Percentiles rank a stretch among this genome's conserved stretches.
These are phyloP conservation scores for Plagodis dolabraria DNA, from an alignment of 2,888 invertebrate species.

Conservation along the genomic window DNA sequence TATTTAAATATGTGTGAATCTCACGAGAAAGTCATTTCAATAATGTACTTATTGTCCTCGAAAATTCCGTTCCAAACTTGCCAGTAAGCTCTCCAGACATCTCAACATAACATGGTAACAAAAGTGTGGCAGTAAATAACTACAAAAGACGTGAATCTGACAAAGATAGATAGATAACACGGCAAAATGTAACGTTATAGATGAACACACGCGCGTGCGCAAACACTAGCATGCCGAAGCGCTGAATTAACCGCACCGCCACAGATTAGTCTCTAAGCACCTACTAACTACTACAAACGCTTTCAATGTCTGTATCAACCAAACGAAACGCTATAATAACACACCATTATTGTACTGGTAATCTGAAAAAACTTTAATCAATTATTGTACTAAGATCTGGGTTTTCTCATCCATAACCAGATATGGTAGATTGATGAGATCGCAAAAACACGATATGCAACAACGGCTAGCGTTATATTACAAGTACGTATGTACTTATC, in stretches of 20 bases:
- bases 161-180: too few relatives aligned
- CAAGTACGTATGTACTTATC: background rate
- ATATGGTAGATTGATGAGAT: conserved; percentile 28
- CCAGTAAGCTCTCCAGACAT: too few relatives aligned
- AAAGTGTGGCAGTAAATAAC: too few relatives aligned
- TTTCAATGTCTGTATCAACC: conserved; percentile 42
- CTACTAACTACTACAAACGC: conserved; percentile 23
- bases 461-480: background rate
- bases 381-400: conserved; percentile 21
- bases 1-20: too few relatives aligned
- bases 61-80: too few relatives aligned
- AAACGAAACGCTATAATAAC: conserved; percentile 38
- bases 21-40: too few relatives aligned
- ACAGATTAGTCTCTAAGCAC: too few relatives aligned
- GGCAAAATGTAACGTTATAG: conserved; percentile 39
- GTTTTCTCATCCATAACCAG: conserved; percentile 24
- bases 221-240: conserved; percentile 37
- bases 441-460: conserved; percentile 18
- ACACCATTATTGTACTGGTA: conserved; percentile 36
- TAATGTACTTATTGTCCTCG: too few relatives aligned
- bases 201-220: conserved; percentile 38
- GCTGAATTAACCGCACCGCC: conserved; percentile 25
- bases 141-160: too few relatives aligned
- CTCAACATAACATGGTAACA: too few relatives aligned
- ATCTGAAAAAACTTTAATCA: conserved; percentile 38